These are phyloP conservation scores for Apus apus DNA, from an alignment of 2,113 vertebrate genomes.

Conservation along the genomic window DNA sequence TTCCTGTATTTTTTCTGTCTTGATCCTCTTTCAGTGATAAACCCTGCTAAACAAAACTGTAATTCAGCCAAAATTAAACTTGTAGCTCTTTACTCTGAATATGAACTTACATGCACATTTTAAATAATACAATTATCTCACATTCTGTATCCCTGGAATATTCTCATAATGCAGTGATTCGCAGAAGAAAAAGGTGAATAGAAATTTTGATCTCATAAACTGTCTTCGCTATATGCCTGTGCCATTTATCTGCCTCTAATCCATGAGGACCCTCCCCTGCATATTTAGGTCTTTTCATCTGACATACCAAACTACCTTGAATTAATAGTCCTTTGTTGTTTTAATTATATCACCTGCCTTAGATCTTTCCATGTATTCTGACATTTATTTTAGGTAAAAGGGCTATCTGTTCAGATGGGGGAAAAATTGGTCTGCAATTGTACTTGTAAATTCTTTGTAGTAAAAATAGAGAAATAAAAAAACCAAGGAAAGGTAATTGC, in stretches of 20 bases:
- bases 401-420: neutral
- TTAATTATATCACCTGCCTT: conserved; percentile 5
- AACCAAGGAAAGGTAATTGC: neutral
- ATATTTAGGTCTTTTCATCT: neutral
- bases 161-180: neutral
- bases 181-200: neutral
- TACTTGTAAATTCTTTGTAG: neutral
- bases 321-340: conserved; percentile 35
- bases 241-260: conserved; percentile 11
- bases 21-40: neutral
- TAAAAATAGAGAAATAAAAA: neutral
- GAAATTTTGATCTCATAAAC: neutral
- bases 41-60: neutral
- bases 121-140: neutral
- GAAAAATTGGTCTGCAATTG: neutral
- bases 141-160: neutral
- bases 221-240: neutral
- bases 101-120: fast-evolving
- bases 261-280: neutral
- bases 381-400: neutral
- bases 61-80: conserved; percentile 27
- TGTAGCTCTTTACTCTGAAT: neutral
- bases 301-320: neutral
- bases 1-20: neutral
- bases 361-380: conserved; percentile 52